phyloP scores from a whole-genome alignment of 2,888 invertebrate genomes.

The Amiota mariae region DNA sequence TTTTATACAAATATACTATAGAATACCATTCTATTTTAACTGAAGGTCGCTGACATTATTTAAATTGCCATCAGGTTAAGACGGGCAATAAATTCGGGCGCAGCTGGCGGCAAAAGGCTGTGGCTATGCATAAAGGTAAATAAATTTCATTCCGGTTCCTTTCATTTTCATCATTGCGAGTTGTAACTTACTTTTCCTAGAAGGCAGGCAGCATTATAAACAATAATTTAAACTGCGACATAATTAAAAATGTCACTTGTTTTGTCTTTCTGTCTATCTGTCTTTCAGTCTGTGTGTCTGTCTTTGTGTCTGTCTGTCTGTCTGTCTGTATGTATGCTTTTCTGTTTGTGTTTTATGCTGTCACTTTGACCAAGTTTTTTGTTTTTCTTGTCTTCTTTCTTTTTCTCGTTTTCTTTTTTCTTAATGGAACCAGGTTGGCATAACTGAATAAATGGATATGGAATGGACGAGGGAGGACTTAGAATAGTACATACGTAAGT shows the following conservation, averaged over 20 bases:
- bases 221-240: conserved; percentile 51
- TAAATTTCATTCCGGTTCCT: conserved; percentile 33
- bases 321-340: too few species aligned
- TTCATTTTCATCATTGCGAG: background rate
- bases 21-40: background rate
- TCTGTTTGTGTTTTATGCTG: background rate
- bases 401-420: too few species aligned
- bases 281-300: conserved; percentile 6
- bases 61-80: conserved; percentile 58
- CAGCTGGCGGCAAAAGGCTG: conserved; percentile 11
- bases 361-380: conserved; percentile 6
- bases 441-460: conserved; percentile 28
- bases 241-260: conserved; percentile 58
- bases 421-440: background rate
- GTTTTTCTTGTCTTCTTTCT: too few species aligned
- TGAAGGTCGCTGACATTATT: conserved; percentile 50
- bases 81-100: conserved; percentile 56
- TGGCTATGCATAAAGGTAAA: conserved; percentile 52
- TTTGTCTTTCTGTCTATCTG: conserved; percentile 19
- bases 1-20: background rate
- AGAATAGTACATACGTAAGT: background rate
- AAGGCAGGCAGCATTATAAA: conserved; percentile 27
- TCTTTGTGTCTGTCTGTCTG: conserved; percentile 23
- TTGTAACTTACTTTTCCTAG: conserved; percentile 40
- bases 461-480: background rate